Conservation (phyloP, 2,113 vertebrate genomes). For the Daubentonia madagascariensis region DNA sequence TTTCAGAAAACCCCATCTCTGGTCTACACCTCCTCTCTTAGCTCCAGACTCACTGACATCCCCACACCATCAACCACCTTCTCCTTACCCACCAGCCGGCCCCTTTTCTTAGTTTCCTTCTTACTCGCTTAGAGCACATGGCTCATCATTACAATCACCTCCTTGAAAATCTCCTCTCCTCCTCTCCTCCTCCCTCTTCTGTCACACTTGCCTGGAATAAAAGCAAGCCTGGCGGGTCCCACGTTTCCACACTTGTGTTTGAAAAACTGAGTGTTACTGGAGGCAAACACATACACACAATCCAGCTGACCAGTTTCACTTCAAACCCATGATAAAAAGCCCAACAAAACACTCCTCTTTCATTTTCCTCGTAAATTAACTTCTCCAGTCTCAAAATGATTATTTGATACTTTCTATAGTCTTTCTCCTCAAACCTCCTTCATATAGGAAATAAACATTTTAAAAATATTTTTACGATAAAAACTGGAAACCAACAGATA, state of each 20-base stretch:
- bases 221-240: background rate
- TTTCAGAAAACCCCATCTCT: background rate
- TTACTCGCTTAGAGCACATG: background rate
- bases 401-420: background rate
- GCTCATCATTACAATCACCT: background rate
- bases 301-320: background rate
- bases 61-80: background rate
- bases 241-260: background rate
- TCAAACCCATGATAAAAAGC: background rate
- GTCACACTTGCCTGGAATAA: background rate
- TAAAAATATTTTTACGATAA: background rate
- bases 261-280: background rate
- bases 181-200: background rate
- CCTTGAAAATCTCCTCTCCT: background rate
- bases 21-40: no score
- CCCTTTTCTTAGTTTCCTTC: background rate
- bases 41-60: background rate
- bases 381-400: background rate
- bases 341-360: background rate
- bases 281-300: background rate
- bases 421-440: background rate
- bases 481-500: background rate
- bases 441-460: background rate
- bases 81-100: background rate
- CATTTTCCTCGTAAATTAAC: background rate